A percentile compares a stretch with the other conserved stretches of the same genome.
Evolutionary conservation across 1,140 invertebrate species (phyloP).

Genomic region (Drosophila cardini): DNA sequence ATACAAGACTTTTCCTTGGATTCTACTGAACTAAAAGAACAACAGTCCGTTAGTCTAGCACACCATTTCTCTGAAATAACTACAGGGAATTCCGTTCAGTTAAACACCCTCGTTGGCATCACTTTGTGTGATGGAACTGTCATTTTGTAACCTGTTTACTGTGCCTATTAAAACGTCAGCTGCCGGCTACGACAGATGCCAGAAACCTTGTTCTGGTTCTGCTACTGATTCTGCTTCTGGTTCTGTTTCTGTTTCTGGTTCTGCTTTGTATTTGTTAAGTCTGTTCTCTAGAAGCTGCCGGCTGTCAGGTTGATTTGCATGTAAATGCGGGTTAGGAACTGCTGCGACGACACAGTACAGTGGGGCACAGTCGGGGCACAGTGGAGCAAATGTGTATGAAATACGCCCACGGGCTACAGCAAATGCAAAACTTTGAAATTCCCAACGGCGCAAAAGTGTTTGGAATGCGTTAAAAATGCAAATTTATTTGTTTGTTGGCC

Average conservation of each 20-base stretch:
- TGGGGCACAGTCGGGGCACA: constrained; percentile 2
- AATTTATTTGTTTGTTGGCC: constrained; percentile 63
- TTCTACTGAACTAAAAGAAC: no score
- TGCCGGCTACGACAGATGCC: constrained; percentile 38
- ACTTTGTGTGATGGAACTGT: constrained; percentile 17
- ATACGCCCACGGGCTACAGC: constrained; percentile 4
- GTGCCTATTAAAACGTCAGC: constrained; percentile 67
- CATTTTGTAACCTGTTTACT: constrained; percentile 63
- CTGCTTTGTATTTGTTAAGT: constrained; percentile 21
- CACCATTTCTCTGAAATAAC: background rate
- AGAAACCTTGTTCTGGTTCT: no score
- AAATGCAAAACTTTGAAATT: constrained; percentile 1
- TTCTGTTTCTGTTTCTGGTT: no score
- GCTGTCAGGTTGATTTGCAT: constrained; percentile 68
- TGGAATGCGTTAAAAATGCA: constrained; percentile 61
- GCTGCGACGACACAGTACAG: background rate
- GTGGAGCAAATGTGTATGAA: constrained; percentile 11
- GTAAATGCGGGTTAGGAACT: constrained; percentile 49
- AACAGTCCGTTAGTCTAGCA: no score
- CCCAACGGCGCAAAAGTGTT: constrained; percentile 5
- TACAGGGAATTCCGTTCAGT: background rate
- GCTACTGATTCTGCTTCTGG: no score
- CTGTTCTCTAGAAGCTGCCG: constrained; percentile 34
- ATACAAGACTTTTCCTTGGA: no score
- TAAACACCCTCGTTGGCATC: background rate